Evolutionary conservation across 2,113 vertebrate species (phyloP).

Genomic region (Xenus cinereus): DNA sequence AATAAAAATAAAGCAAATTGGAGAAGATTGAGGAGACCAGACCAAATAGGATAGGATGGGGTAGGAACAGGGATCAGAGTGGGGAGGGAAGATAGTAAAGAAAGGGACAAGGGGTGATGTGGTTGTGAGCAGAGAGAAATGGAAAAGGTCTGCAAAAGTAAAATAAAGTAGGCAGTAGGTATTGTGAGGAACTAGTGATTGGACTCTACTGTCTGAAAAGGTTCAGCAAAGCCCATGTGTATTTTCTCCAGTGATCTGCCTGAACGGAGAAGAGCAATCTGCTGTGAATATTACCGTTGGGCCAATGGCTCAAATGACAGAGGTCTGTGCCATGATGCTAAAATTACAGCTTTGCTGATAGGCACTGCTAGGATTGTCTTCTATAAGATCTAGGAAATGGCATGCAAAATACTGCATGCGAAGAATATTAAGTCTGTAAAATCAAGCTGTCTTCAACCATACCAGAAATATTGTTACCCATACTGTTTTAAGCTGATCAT

Average conservation of each 20-base stretch:
- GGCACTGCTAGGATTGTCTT: not conserved
- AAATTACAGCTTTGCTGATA: not conserved
- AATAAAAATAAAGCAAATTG: not conserved
- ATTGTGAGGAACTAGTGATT: not conserved
- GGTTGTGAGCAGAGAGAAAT: not conserved
- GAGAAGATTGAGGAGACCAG: not conserved
- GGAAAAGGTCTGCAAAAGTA: not conserved
- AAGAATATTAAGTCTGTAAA: not conserved
- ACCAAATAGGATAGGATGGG: not conserved
- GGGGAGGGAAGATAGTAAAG: not conserved
- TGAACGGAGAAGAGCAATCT: not conserved
- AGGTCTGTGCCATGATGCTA: not conserved
- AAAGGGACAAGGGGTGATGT: not conserved
- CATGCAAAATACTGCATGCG: not conserved
- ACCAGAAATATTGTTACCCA: not conserved
- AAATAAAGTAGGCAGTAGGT: not conserved
- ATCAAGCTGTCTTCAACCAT: not conserved
- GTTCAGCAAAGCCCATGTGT: not conserved
- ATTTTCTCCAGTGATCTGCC: not conserved
- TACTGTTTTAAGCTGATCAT: not conserved
- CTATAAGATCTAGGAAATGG: not conserved
- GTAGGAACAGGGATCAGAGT: not conserved
- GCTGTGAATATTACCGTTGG: not conserved
- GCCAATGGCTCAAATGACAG: not conserved
- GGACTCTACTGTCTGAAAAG: not conserved